Evolutionary conservation across 64 coral and sea anemone genomes (phyloP), one percentile per base, ranked within the genome.

Genomic region (Anthopleura sola): DNA sequence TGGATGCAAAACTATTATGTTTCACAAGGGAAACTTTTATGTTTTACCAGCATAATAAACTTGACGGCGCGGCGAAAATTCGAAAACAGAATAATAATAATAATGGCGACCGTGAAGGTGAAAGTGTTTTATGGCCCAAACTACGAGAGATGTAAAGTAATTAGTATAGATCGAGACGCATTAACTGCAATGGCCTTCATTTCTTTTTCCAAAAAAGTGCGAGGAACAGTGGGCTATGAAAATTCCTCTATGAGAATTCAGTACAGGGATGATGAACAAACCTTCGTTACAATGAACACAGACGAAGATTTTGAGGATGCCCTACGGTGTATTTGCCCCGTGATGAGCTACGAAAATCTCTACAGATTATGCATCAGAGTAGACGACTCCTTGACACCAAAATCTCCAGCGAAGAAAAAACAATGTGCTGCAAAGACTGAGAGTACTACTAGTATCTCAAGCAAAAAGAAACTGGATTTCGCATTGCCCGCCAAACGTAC

Each of bases 111-210:
- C 15, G 81, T 55, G 15, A 83, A 76, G 29, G 36, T 77, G 24
- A 87, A 87, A 28, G 13, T 87, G 26, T 53, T 87, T 28, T 87
- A 87, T 54, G 44, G 85, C 20, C 20, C 32, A 18, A 77, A 87
- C 85, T 75, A 76, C 26, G 85, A 87, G 77, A 87, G 71, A 87
- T 87, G 68, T 44, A 87, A 87, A 78, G 75, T 54, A 19, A 31
- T 50, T 26, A 75, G 23, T 19, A 11, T 87, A 31, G 31, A 87
- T 48, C 24, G 31, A 87, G 47, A 28, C 18, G 66, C n/a, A 86
- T 75, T 74, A 49, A 11, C 5, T 16, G 47, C 26, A 51, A 55
- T 31, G 51, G 23, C 6, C 10, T 16, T 53, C 21, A 1, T 1
- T 83, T 6, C 3, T 8, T 83, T 55, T 55, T 55, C 81, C 19